Percentiles rank a stretch among this genome's conserved stretches.
Evolutionary conservation across 2,888 invertebrate species (phyloP).

Genomic region (Mythimna lalbum): DNA sequence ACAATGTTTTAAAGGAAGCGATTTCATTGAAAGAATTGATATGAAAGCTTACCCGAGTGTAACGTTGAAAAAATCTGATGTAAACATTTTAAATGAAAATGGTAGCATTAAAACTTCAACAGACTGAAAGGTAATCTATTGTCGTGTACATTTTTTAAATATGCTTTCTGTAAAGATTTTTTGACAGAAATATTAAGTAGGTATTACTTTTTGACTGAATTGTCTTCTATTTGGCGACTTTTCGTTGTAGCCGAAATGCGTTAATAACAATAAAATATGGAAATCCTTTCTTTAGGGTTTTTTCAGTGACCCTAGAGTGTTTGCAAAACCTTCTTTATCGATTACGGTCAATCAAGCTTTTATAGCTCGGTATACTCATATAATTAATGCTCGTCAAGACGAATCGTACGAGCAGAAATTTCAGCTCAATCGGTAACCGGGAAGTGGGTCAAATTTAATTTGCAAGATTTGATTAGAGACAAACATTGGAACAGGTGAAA

Average conservation of each 20-base stretch:
- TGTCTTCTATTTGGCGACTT: constrained; percentile 27
- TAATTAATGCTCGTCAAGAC: no score
- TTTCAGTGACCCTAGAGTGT: not conserved
- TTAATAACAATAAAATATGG: not conserved
- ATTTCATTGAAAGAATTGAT: constrained; percentile 43
- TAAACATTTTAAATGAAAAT: constrained; percentile 55
- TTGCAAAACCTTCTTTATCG: not conserved
- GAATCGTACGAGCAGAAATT: no score
- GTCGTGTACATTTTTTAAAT: constrained; percentile 29
- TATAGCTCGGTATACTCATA: no score
- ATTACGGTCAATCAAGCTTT: not conserved
- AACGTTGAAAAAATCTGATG: constrained; percentile 34
- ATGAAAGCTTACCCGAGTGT: constrained; percentile 37
- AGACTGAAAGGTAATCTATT: constrained; percentile 48
- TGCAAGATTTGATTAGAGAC: no score
- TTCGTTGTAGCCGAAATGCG: not conserved
- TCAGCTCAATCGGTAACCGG: no score
- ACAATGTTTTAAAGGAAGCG: constrained; percentile 28
- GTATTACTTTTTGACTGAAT: constrained; percentile 26
- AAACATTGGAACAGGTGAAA: no score
- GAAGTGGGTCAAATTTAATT: no score
- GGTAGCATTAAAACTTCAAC: constrained; percentile 47
- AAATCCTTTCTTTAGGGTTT: not conserved
- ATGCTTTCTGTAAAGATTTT: constrained; percentile 24
- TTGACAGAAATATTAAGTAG: constrained; percentile 25